A percentile compares a stretch with the other conserved stretches of the same genome.
These are phyloP conservation scores for Drosophila saltans DNA, from an alignment of 1,140 invertebrate species.

Conservation along the genomic window DNA sequence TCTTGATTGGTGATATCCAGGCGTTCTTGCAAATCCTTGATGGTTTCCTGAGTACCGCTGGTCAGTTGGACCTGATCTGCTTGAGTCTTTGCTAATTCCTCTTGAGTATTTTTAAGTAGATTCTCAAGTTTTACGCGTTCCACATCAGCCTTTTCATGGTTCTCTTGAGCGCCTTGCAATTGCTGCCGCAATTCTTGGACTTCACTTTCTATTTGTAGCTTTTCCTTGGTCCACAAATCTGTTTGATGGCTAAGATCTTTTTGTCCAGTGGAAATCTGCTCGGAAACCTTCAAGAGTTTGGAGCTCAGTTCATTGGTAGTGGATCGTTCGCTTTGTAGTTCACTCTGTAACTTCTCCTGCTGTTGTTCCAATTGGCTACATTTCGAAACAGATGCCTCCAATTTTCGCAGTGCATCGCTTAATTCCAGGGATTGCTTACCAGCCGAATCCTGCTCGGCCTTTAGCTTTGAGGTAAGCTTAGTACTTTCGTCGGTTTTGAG, in stretches of 20 bases:
- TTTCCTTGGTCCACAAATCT: constrained; percentile 54
- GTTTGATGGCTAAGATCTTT: constrained; percentile 47
- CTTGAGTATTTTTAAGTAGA: constrained; percentile 39
- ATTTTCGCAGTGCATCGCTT: constrained; percentile 49
- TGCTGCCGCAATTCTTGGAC: constrained; percentile 56
- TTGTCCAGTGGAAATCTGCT: constrained; percentile 56
- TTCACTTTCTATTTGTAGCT: constrained; percentile 52
- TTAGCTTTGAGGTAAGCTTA: constrained; percentile 43
- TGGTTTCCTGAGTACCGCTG: constrained; percentile 37
- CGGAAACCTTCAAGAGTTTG: constrained; percentile 52
- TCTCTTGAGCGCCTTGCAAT: constrained; percentile 43
- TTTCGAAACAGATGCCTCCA: constrained; percentile 36
- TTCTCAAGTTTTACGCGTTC: constrained; percentile 39
- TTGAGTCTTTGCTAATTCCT: constrained; percentile 50
- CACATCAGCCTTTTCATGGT: constrained; percentile 41
- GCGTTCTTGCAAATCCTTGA: constrained; percentile 59
- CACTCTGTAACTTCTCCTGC: constrained; percentile 57
- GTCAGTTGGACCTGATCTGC: constrained; percentile 48
- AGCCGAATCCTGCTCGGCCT: constrained; percentile 42
- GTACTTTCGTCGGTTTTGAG: constrained; percentile 38
- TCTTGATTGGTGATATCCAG: constrained; percentile 67
- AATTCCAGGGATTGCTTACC: constrained; percentile 52
- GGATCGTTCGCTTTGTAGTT: constrained; percentile 38
- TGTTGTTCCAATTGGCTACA: constrained; percentile 42
- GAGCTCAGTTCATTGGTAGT: constrained; percentile 48